A percentile compares a stretch with the other conserved stretches of the same genome.
Conservation (phyloP, 2,113 vertebrate genomes). For the Pica pica region DNA sequence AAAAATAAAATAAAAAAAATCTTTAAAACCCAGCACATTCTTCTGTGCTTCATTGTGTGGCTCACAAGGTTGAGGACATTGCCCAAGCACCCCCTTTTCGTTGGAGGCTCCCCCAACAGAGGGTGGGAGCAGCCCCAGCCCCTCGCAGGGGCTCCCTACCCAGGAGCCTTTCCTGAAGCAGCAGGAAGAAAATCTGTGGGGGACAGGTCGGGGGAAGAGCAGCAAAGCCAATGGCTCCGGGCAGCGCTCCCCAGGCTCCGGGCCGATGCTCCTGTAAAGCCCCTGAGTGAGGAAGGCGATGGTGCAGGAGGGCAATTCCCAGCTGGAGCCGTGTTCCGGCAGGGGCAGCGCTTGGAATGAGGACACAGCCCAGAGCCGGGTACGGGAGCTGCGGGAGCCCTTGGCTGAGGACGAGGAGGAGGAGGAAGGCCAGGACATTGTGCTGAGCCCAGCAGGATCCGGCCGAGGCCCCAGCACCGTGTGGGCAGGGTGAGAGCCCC, state of each 20-base stretch:
- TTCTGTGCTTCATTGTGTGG: accelerated
- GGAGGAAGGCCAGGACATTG: background rate
- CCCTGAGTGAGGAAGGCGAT: accelerated
- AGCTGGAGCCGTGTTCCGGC: background rate
- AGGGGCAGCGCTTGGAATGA: too few species aligned
- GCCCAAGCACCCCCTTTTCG: too few species aligned
- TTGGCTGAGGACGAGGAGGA: background rate
- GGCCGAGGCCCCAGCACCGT: accelerated
- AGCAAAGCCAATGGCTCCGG: accelerated
- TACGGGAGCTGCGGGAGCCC: background rate
- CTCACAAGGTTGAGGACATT: background rate
- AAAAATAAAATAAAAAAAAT: slow-evolving; percentile 36
- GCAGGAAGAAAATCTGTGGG: background rate
- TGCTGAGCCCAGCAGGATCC: background rate
- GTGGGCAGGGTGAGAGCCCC: background rate
- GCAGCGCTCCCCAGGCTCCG: background rate
- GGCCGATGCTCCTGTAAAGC: accelerated
- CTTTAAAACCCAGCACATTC: background rate
- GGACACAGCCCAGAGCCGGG: accelerated
- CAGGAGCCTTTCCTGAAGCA: background rate
- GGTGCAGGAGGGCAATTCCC: background rate
- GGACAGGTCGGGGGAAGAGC: background rate
- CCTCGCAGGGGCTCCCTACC: accelerated
- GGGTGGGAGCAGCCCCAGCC: background rate
- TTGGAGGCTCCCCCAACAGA: too few species aligned